Evolutionary conservation across 2,797 vertebrate species (phyloP).

Genomic region (Platalea minor): DNA sequence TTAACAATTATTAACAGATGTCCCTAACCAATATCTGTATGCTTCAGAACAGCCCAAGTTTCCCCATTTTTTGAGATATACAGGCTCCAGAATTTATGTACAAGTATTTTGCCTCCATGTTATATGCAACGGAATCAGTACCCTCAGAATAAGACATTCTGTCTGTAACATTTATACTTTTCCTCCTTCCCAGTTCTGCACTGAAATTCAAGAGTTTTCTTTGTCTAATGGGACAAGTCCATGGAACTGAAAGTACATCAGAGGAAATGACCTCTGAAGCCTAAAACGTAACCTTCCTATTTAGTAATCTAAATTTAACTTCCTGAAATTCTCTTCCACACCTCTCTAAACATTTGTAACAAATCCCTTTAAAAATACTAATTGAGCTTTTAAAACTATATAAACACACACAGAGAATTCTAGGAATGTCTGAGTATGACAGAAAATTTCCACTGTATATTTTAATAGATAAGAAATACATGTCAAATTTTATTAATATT

Average conservation of each 20-base stretch:
- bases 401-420: not conserved
- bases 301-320: not conserved
- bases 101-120: not conserved
- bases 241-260: not conserved
- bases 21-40: not conserved
- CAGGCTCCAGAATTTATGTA: not conserved
- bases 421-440: not conserved
- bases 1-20: not conserved
- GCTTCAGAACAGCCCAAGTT: not conserved
- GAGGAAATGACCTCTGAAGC: not conserved
- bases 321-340: not conserved
- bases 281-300: not conserved
- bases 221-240: not conserved
- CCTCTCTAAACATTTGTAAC: not conserved
- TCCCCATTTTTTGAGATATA: not conserved
- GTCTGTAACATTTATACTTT: not conserved
- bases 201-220: not conserved
- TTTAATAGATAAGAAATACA: slow-evolving; percentile 48
- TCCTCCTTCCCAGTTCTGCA: not conserved
- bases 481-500: slow-evolving; percentile 55
- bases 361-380: not conserved
- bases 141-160: not conserved
- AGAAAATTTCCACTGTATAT: not conserved
- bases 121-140: not conserved
- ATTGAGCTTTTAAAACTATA: not conserved